phyloP scores from a whole-genome alignment of 2,113 vertebrate species.

The Monarcha castaneiventris region DNA sequence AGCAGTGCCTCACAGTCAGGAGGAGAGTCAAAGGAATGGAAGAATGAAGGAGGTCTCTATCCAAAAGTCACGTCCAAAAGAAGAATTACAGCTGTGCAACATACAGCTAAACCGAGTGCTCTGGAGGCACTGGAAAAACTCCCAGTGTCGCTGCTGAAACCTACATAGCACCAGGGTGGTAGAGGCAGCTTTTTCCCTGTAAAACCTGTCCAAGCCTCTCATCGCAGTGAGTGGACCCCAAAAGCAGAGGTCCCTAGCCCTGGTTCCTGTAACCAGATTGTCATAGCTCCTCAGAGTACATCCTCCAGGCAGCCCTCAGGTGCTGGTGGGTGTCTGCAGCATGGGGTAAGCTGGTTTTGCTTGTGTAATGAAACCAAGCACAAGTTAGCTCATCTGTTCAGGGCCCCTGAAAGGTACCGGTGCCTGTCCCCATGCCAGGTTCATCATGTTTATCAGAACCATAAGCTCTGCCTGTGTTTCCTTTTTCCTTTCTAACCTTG shows the following conservation, averaged over 20 bases:
- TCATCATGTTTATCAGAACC: background rate
- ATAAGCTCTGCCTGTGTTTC: background rate
- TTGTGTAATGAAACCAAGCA: background rate
- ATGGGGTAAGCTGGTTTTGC: background rate
- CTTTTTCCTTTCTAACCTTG: background rate
- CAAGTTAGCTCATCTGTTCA: background rate
- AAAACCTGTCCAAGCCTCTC: background rate
- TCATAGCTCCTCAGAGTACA: rapidly evolving
- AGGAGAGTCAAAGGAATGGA: background rate
- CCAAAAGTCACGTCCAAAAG: background rate
- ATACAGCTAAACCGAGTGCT: background rate
- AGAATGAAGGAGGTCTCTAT: background rate
- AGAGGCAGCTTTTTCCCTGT: background rate
- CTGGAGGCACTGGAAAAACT: background rate
- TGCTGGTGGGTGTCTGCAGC: background rate
- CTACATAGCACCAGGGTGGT: background rate
- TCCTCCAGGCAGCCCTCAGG: background rate
- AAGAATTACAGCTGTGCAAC: background rate
- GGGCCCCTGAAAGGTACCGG: background rate
- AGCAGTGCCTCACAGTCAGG: background rate
- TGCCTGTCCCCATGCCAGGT: background rate
- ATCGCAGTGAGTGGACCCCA: background rate
- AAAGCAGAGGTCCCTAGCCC: background rate
- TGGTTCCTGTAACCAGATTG: background rate
- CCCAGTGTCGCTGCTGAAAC: background rate